These are phyloP conservation scores for Neopelma chrysocephalum DNA, from an alignment of 2,797 vertebrate species.

Conservation along the genomic window DNA sequence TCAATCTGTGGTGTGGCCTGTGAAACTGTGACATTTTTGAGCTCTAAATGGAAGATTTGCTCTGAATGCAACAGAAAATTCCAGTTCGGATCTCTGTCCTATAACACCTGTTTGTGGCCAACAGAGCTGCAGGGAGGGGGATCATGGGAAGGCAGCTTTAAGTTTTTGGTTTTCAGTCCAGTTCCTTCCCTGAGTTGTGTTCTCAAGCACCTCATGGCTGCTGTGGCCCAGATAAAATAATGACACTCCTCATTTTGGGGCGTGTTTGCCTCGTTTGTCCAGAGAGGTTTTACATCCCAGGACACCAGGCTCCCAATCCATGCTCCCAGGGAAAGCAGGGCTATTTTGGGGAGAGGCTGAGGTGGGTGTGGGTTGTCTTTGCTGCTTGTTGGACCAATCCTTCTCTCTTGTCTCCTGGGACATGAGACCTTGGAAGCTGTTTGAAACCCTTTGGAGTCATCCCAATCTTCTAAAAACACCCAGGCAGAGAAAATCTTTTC, in stretches of 20 bases:
- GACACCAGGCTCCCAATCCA: no score
- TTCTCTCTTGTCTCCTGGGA: not conserved
- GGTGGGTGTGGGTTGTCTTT: not conserved
- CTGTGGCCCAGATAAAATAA: not conserved
- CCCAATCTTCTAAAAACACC: not conserved
- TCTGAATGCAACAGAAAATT: not conserved
- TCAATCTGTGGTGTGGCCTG: not conserved
- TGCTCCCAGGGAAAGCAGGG: not conserved
- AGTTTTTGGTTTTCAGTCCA: not conserved
- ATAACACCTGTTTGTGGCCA: not conserved
- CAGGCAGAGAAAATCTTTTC: not conserved
- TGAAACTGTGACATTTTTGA: not conserved
- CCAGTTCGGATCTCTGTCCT: not conserved
- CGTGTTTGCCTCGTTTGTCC: rapidly evolving
- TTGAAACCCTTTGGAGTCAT: not conserved
- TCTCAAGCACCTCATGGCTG: not conserved
- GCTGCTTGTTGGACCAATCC: not conserved
- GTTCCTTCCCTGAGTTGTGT: rapidly evolving
- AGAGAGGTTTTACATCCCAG: not conserved
- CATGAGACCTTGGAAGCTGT: rapidly evolving
- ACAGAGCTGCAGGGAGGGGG: rapidly evolving
- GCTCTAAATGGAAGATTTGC: not conserved
- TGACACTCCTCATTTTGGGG: not conserved
- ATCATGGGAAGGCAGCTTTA: rapidly evolving
- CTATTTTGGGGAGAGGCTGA: not conserved